Conservation (phyloP, 2,113 vertebrate genomes). For the Callaeas wilsoni region DNA sequence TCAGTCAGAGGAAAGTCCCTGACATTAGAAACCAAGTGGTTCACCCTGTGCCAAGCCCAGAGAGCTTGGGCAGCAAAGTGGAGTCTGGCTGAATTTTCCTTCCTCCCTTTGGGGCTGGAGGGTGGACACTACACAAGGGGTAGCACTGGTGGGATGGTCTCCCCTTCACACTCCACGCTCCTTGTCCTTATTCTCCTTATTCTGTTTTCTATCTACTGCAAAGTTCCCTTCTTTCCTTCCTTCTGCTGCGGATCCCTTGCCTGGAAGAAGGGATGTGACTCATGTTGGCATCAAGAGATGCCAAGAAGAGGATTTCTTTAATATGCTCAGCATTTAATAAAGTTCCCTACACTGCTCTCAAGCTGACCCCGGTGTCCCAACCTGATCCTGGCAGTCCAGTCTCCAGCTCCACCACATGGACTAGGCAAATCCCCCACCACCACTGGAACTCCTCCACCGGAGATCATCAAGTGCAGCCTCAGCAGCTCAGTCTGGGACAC, state of each 20-base stretch:
- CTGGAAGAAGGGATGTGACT: background rate
- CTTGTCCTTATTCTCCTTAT: background rate
- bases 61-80: background rate
- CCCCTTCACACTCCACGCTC: background rate
- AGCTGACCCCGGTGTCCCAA: background rate
- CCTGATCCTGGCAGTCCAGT: background rate
- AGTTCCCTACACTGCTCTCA: background rate
- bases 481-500: background rate
- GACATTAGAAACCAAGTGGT: background rate
- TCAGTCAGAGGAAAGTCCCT: background rate
- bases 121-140: accelerated
- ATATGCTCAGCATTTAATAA: background rate
- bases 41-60: background rate
- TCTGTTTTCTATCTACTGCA: background rate
- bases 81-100: background rate
- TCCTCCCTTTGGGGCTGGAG: background rate
- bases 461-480: background rate
- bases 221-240: background rate
- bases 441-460: background rate
- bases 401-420: background rate
- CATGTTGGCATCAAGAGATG: background rate
- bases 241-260: background rate
- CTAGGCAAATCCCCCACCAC: background rate
- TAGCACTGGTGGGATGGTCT: background rate
- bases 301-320: background rate